Evolutionary conservation across 2,113 vertebrate species (phyloP).

Genomic region (Leuciscus idus): DNA sequence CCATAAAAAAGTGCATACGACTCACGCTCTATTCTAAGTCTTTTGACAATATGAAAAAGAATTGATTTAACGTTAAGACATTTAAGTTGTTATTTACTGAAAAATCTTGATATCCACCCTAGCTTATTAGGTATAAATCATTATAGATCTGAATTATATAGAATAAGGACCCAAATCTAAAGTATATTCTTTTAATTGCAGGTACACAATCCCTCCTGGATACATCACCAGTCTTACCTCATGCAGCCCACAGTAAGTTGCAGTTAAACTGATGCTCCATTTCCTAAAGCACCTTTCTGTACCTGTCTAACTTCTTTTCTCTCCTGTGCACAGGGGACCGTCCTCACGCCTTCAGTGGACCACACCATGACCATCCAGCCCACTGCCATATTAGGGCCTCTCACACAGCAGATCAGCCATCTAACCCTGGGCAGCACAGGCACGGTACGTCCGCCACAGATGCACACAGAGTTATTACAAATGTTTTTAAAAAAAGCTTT

Average conservation of each 20-base stretch:
- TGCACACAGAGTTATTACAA: not conserved
- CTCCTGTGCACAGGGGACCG: constrained; percentile 77
- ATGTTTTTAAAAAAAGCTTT: not conserved
- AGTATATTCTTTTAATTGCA: constrained; percentile 54
- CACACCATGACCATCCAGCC: constrained; percentile 89
- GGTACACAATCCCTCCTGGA: constrained; percentile 89
- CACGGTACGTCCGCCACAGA: constrained; percentile 75
- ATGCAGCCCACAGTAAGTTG: constrained; percentile 89
- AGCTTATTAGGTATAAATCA: not conserved
- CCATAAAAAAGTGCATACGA: too few relatives aligned
- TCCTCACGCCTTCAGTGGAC: constrained; percentile 87
- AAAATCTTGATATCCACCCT: not conserved
- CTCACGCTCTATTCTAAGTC: too few relatives aligned
- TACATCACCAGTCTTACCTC: constrained; percentile 91
- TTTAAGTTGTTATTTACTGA: not conserved
- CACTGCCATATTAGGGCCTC: constrained; percentile 85
- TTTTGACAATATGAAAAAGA: too few relatives aligned
- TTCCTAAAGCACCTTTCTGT: not conserved
- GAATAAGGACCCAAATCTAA: not conserved
- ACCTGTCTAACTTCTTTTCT: not conserved
- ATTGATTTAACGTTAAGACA: too few relatives aligned
- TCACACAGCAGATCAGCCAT: constrained; percentile 89
- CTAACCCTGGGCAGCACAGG: constrained; percentile 85
- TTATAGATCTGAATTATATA: not conserved
- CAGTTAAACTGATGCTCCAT: not conserved